Conservation (phyloP, 2,888 invertebrate genomes). For the Ferdinandea cuprea region DNA sequence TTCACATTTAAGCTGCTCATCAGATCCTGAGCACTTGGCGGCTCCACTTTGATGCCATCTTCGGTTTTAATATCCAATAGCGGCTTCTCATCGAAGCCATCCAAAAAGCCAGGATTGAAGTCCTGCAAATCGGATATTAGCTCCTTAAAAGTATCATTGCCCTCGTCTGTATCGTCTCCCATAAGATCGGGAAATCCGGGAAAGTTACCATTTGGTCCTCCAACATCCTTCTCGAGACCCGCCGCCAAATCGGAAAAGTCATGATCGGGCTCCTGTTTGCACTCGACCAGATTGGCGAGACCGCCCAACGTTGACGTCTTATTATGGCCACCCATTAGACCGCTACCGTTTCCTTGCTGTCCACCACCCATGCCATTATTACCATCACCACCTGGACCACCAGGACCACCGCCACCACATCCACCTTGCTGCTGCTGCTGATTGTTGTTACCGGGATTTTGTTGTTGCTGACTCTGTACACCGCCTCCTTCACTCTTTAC, state of each 20-base stretch:
- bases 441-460: conserved; percentile 75
- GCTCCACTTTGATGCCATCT: conserved; percentile 82
- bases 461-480: conserved; percentile 56
- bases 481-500: conserved; percentile 82
- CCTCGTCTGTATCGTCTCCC: conserved; percentile 92
- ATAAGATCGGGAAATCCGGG: conserved; percentile 91
- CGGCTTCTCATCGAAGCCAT: conserved; percentile 87
- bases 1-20: conserved; percentile 82
- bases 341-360: conserved; percentile 76
- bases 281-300: conserved; percentile 89
- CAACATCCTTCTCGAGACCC: conserved; percentile 92
- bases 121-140: conserved; percentile 94
- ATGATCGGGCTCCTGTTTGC: conserved; percentile 92
- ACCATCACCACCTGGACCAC: conserved; percentile 75
- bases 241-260: conserved; percentile 94
- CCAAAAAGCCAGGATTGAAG: conserved; percentile 92
- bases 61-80: conserved; percentile 83
- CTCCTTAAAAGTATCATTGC: conserved; percentile 92
- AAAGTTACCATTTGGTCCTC: conserved; percentile 89
- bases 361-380: conserved; percentile 76
- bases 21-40: conserved; percentile 82
- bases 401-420: conserved; percentile 78
- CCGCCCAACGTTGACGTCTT: conserved; percentile 83
- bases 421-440: conserved; percentile 79
- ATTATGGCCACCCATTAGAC: conserved; percentile 83